These are phyloP conservation scores for Lacerta agilis DNA, from an alignment of 2,797 vertebrate genomes.

Conservation along the genomic window DNA sequence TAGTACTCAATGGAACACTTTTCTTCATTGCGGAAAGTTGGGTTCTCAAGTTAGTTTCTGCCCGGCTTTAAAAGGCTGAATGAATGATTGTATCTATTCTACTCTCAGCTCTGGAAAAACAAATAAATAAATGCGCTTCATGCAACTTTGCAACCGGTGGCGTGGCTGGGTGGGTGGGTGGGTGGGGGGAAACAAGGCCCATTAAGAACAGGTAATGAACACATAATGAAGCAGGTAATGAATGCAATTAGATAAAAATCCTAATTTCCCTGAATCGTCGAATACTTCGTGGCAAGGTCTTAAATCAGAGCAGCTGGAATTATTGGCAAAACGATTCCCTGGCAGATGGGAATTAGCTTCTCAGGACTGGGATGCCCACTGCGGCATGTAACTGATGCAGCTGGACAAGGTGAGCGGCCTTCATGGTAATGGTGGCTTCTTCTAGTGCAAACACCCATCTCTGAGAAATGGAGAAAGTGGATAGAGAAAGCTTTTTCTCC, in stretches of 20 bases:
- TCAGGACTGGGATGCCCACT: background rate
- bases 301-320: constrained; percentile 12
- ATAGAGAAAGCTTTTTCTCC: no score
- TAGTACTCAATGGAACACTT: background rate
- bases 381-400: background rate
- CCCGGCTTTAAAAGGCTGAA: background rate
- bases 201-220: constrained; percentile 55
- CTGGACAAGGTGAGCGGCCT: no score
- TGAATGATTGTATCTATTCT: background rate
- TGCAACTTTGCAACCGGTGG: constrained; percentile 25
- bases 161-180: background rate
- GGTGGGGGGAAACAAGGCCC: background rate
- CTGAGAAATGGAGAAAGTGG: no score
- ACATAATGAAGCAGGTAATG: constrained; percentile 42
- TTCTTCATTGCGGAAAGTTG: background rate
- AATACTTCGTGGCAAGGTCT: fast-evolving
- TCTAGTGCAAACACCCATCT: background rate
- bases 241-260: constrained; percentile 26
- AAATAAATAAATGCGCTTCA: no score
- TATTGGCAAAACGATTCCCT: fast-evolving
- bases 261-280: background rate
- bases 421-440: background rate
- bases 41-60: background rate
- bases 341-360: background rate
- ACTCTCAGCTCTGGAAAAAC: background rate